A percentile compares a stretch with the other conserved stretches of the same genome.
Conservation (phyloP, 1,140 invertebrate species). For the Metaphire vulgaris region DNA sequence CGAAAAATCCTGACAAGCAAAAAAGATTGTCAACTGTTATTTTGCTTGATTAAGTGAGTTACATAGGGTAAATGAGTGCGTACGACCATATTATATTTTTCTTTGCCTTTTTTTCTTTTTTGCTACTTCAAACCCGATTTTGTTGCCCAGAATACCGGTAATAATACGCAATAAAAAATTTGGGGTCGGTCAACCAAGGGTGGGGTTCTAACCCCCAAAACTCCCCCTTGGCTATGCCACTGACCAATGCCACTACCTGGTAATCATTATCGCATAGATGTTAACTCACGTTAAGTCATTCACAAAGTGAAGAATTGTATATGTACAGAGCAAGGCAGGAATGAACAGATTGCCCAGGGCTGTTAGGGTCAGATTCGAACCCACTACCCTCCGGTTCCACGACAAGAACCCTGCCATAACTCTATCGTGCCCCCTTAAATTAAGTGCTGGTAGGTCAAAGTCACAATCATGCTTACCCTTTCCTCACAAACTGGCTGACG, state of each 20-base stretch:
- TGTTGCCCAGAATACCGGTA: not conserved
- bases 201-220: too few species aligned
- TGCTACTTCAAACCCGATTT: not conserved
- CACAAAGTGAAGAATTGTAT: not conserved
- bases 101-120: constrained; percentile 3
- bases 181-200: not conserved
- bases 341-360: not conserved
- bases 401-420: too few species aligned
- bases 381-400: too few species aligned
- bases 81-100: not conserved
- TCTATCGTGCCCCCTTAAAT: not conserved
- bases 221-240: too few species aligned
- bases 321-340: not conserved
- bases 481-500: constrained; percentile 70
- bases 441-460: not conserved
- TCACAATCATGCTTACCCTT: constrained; percentile 54
- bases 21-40: too few species aligned
- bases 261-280: too few species aligned
- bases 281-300: too few species aligned
- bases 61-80: not conserved
- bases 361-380: too few species aligned
- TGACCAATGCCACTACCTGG: not conserved
- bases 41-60: not conserved
- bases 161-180: constrained; percentile 22
- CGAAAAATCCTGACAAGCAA: too few species aligned